Conservation (phyloP, 2,797 vertebrate species). For the Anguilla pacifica region DNA sequence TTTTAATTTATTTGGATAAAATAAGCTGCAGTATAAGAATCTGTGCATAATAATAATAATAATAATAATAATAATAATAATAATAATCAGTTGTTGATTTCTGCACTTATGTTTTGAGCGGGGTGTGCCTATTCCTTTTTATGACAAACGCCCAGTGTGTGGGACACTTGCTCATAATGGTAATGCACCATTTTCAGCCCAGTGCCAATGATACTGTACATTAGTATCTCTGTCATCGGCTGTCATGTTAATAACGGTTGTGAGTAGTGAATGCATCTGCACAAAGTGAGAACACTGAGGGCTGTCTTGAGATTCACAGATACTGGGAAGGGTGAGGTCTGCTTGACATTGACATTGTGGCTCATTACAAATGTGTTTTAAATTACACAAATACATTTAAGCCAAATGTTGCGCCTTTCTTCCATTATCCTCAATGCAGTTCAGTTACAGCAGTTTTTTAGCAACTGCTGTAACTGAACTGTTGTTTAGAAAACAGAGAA, state of each 20-base stretch:
- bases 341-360: constrained; percentile 18
- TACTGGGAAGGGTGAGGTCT: constrained; percentile 33
- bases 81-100: not conserved
- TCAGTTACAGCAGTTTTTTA: not conserved
- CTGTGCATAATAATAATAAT: no score
- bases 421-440: not conserved
- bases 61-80: no score
- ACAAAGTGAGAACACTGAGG: constrained; percentile 20
- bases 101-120: not conserved
- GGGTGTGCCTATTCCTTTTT: not conserved
- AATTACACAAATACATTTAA: constrained; percentile 27
- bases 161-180: not conserved
- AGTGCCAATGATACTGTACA: not conserved
- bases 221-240: constrained; percentile 10
- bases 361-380: constrained; percentile 44
- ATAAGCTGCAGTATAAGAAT: no score
- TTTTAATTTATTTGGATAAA: no score
- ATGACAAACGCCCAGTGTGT: not conserved
- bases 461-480: not conserved
- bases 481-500: not conserved
- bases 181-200: not conserved
- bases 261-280: constrained; percentile 1
- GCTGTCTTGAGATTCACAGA: constrained; percentile 31
- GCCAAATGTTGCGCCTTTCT: constrained; percentile 25
- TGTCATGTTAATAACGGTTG: constrained; percentile 25